Conservation (phyloP, 2,797 vertebrate species). For the Xenopus petersii region DNA sequence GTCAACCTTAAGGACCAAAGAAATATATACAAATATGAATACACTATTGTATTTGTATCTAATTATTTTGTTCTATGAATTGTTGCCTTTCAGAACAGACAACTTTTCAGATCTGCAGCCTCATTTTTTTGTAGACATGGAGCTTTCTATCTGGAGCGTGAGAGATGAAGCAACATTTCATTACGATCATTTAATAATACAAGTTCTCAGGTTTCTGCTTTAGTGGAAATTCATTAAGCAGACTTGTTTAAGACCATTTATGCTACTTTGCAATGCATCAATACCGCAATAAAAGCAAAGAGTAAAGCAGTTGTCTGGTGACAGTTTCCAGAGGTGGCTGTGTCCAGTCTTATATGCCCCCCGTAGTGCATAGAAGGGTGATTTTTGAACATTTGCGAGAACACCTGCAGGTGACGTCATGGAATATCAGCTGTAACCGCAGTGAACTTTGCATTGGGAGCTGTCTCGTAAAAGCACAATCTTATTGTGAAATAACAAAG, state of each 20-base stretch:
- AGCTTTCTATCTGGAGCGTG: too few species aligned
- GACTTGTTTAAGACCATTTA: not conserved
- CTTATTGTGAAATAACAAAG: conserved; percentile 10
- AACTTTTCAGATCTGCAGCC: too few species aligned
- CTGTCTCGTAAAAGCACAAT: conserved; percentile 16
- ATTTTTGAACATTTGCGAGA: conserved; percentile 18
- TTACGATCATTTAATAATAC: too few species aligned
- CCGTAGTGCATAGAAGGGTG: conserved; percentile 9
- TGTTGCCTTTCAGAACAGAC: too few species aligned
- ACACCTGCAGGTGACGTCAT: conserved; percentile 40
- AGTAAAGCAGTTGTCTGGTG: not conserved
- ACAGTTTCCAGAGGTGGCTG: not conserved
- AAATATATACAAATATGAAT: too few species aligned
- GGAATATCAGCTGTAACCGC: conserved; percentile 3
- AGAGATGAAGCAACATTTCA: too few species aligned
- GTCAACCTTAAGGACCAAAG: too few species aligned
- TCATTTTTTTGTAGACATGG: too few species aligned
- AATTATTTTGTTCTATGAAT: too few species aligned
- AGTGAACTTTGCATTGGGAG: conserved; percentile 15
- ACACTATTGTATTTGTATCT: too few species aligned
- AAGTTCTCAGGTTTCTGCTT: not conserved
- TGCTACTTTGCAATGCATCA: not conserved
- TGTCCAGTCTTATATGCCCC: conserved; percentile 4
- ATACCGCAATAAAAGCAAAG: not conserved
- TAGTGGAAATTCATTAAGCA: not conserved